Evolutionary conservation across 2,113 vertebrate species (phyloP).

Genomic region (Reinhardtius hippoglossoides): DNA sequence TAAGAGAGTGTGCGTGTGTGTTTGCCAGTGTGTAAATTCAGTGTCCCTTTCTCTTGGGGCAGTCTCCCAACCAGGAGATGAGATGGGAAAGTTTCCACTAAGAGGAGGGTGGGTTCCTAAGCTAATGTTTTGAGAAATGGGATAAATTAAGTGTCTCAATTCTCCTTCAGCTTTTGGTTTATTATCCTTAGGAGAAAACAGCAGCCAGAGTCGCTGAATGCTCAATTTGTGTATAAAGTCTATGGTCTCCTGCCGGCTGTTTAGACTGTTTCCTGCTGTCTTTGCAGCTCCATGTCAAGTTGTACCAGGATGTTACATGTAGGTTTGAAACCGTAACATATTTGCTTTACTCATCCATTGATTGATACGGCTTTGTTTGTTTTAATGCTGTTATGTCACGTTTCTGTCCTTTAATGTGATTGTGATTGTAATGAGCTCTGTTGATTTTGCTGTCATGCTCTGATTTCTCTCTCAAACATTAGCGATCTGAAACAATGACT

Average conservation of each 20-base stretch:
- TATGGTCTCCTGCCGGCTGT: not conserved
- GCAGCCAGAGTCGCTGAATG: not conserved
- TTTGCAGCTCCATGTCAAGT: not conserved
- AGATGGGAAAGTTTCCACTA: conserved; percentile 50
- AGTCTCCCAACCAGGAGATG: conserved; percentile 59
- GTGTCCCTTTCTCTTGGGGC: conserved; percentile 49
- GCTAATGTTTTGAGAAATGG: conserved; percentile 57
- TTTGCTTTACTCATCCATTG: not conserved
- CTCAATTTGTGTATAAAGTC: conserved; percentile 2
- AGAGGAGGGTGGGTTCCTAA: not conserved
- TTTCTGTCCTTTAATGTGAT: not conserved
- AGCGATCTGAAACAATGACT: not conserved
- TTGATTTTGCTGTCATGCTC: not conserved
- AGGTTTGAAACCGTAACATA: not conserved
- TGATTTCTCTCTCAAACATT: not conserved
- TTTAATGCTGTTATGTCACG: not conserved
- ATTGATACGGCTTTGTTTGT: not conserved
- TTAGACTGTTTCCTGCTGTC: not conserved
- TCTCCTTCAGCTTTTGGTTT: conserved; percentile 29
- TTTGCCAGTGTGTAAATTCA: conserved; percentile 54
- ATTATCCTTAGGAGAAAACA: conserved; percentile 19
- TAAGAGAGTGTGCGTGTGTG: conserved; percentile 44
- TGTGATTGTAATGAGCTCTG: not conserved
- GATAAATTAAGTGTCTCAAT: conserved; percentile 44
- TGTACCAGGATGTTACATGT: not conserved